Base-by-base conservation (phyloP, 1,140 invertebrate genomes). In the Drosophila sturtevanti region DNA sequence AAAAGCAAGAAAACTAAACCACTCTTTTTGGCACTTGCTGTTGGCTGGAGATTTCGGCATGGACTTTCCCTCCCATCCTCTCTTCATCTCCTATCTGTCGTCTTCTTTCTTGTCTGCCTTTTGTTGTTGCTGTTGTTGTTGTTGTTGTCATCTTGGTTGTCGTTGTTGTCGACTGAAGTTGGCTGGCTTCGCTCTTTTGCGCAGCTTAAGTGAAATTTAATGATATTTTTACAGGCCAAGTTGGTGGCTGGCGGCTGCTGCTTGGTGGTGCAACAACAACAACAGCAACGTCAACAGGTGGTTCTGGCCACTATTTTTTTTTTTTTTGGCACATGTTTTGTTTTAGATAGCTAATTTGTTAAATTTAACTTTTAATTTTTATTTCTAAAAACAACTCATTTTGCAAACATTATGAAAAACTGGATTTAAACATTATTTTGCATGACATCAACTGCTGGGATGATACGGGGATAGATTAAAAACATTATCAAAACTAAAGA, bases 181-280 rank as follows among this genome's bases (percentile, higher is more conserved):
- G 59, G 73, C 58, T 75, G 56, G 18, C 67, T 60, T 60, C 65
- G 59, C 51, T 68, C 52, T 48, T 38, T 81, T 63, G 70, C 54
- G 66, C 55, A 63, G 77, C 79, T 86, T 82, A 86, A 86, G 79
- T 82, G 79, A 87, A 87, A 79, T 86, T 86, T 82, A 86, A 86
- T 86, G 82, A 76, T 82, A 82, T 82, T 77, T 69, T 78, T 63
- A 65, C 71, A 56, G 60, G 77, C 58, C 62, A 68, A 71, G 59
- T 52, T 52, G 18, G 59, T 38, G 27, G 27, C 27, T 31, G 24
- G 24, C 24, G 24, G 24, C 21, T 18, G 41, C 38, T 41, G 38
- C 21, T 16, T 35, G 11, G 11, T 44, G 56, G 14, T 41, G 14
- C 12, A 6, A 11, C 51, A 67, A 65, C 12, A 6, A 11, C 51